A percentile compares a stretch with the other conserved stretches of the same genome.
These are phyloP conservation scores for Ciconia stormi DNA, from an alignment of 2,113 vertebrate species.

Conservation along the genomic window DNA sequence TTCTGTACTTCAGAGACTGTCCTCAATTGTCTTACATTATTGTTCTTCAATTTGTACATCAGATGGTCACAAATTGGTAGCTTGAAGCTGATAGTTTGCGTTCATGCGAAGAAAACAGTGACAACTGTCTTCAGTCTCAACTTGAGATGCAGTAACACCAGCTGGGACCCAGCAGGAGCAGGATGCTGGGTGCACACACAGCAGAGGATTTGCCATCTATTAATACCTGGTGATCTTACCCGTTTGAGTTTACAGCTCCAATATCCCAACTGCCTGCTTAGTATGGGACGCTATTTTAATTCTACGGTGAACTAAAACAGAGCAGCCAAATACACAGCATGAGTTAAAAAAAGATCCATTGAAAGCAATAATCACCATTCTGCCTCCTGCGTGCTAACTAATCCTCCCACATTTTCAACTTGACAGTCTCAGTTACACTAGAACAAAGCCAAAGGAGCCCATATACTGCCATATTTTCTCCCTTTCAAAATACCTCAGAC, in stretches of 20 bases:
- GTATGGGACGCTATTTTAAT: background rate
- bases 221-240: background rate
- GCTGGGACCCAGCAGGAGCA: background rate
- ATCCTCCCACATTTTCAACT: constrained; percentile 20
- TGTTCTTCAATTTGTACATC: constrained; percentile 49
- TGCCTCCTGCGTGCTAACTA: constrained; percentile 3
- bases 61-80: constrained; percentile 47
- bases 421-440: background rate
- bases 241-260: background rate
- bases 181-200: background rate
- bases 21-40: background rate
- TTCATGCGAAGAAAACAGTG: background rate
- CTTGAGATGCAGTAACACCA: background rate
- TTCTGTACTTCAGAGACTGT: constrained; percentile 13
- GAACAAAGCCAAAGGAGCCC: constrained; percentile 2
- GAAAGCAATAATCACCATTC: constrained; percentile 36
- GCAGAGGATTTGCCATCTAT: background rate
- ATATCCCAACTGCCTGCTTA: background rate
- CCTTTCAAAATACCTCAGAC: background rate
- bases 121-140: constrained; percentile 3
- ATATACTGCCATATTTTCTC: background rate
- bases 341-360: constrained; percentile 32
- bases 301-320: background rate
- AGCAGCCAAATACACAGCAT: constrained; percentile 13
- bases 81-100: background rate